Percentiles rank a stretch among this genome's conserved stretches.
Conservation (phyloP, 2,888 invertebrate species). For the Anthophora plumipes region DNA sequence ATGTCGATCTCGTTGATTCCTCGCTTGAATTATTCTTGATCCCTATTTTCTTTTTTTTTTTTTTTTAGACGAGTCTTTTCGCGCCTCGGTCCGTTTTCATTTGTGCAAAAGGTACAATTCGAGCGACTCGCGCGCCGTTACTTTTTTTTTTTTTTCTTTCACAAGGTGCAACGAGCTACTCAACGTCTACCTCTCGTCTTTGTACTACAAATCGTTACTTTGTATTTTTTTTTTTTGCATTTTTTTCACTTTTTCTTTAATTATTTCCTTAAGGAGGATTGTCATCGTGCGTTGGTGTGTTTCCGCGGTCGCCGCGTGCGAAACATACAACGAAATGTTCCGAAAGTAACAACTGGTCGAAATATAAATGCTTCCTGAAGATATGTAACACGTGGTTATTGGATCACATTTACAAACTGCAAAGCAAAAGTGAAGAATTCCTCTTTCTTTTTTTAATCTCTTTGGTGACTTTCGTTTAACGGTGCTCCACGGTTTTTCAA, state of each 20-base stretch:
- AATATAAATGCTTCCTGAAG: conserved; percentile 32
- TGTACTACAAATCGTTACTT: conserved; percentile 57
- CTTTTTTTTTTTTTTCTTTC: background rate
- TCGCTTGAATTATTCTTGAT: conserved; percentile 57
- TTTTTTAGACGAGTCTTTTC: conserved; percentile 53
- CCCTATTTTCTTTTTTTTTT: conserved; percentile 42
- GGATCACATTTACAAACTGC: background rate
- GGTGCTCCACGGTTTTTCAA: background rate
- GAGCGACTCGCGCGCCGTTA: conserved; percentile 28
- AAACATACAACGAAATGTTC: conserved; percentile 39
- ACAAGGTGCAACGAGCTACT: conserved; percentile 24
- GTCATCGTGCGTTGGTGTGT: conserved; percentile 60
- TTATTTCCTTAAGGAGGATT: conserved; percentile 55
- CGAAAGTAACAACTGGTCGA: conserved; percentile 15
- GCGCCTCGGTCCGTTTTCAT: conserved; percentile 19
- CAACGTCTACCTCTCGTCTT: conserved; percentile 38
- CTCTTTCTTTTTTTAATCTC: background rate
- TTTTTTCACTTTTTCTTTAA: conserved; percentile 23
- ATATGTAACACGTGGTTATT: conserved; percentile 41
- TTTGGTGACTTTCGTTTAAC: background rate
- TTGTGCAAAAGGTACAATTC: conserved; percentile 39
- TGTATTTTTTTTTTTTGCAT: background rate
- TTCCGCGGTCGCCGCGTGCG: conserved; percentile 32
- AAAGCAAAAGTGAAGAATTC: background rate
- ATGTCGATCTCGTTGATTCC: conserved; percentile 51